A percentile compares a stretch with the other conserved stretches of the same genome.
Conservation (phyloP, 1,140 invertebrate species). For the Cherax destructor region DNA sequence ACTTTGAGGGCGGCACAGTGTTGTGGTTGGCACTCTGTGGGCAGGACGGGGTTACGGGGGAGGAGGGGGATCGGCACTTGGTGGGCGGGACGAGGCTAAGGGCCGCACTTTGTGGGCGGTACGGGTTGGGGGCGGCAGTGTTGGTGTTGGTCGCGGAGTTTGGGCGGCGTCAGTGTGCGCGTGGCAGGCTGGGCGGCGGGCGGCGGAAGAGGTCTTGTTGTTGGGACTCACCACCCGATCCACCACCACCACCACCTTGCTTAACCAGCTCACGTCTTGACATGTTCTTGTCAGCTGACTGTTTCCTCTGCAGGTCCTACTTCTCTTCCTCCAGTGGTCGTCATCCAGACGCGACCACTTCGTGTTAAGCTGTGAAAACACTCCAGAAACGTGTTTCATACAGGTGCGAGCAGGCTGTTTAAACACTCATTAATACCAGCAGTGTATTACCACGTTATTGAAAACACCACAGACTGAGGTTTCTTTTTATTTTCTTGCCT, state of each 20-base stretch:
- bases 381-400: no score
- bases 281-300: neutral
- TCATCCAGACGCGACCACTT: no score
- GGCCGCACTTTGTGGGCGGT: neutral
- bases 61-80: neutral
- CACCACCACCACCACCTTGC: neutral
- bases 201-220: neutral
- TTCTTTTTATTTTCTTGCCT: no score
- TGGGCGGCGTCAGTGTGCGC: slow-evolving; percentile 12
- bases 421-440: no score
- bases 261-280: neutral
- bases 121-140: neutral
- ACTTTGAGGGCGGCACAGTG: no score
- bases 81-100: neutral
- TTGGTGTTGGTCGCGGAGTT: neutral
- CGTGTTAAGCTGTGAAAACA: no score
- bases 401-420: no score
- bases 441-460: no score
- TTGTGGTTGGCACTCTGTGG: neutral
- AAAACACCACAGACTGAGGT: no score
- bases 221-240: neutral
- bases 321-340: neutral
- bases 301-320: no score
- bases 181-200: neutral
- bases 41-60: neutral